Conservation (phyloP, 2,797 vertebrate species). For the Prunella strophiata region DNA sequence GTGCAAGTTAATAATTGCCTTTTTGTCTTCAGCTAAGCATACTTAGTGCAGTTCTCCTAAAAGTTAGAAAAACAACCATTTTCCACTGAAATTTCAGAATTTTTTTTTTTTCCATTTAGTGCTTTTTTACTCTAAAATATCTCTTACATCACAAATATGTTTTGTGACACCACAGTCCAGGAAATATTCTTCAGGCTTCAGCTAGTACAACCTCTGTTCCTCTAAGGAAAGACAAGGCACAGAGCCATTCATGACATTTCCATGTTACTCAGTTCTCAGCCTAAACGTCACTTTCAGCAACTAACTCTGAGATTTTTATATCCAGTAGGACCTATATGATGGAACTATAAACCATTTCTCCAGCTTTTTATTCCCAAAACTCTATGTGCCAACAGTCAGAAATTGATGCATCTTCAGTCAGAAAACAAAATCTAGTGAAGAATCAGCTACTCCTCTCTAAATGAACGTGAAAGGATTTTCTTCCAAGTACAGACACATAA, state of each 20-base stretch:
- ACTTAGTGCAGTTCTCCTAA: neutral
- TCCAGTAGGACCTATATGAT: neutral
- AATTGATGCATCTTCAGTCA: neutral
- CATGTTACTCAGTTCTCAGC: neutral
- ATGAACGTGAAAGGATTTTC: neutral
- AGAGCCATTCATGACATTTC: neutral
- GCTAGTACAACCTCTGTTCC: neutral
- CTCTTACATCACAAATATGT: neutral
- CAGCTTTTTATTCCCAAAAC: neutral
- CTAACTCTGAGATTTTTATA: neutral
- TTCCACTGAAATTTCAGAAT: neutral
- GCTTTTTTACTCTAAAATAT: neutral
- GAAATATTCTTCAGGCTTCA: neutral
- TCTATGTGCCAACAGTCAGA: neutral
- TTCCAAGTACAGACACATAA: neutral
- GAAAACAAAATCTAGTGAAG: neutral
- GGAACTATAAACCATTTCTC: neutral
- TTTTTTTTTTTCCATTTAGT: neutral
- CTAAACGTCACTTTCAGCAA: neutral
- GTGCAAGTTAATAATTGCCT: neutral
- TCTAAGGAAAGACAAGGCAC: neutral
- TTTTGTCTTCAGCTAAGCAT: neutral
- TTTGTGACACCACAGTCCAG: neutral
- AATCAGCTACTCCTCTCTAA: neutral
- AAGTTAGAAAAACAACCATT: neutral